Conservation (phyloP, 1,140 invertebrate species). For the Caenorhabditis remanei region DNA sequence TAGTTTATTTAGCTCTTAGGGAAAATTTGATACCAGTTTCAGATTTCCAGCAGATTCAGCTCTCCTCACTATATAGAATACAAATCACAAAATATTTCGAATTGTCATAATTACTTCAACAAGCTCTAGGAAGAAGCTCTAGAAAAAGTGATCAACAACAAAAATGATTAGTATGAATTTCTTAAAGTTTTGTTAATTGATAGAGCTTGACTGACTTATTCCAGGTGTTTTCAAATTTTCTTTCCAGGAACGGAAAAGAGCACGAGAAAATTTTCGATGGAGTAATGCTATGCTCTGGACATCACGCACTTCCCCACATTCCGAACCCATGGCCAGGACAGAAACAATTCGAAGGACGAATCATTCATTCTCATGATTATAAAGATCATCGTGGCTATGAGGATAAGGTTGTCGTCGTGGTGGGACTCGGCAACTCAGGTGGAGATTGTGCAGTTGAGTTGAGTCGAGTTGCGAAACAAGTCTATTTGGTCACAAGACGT, state of each 20-base stretch:
- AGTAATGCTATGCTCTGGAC: slow-evolving; percentile 64
- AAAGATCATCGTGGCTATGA: slow-evolving; percentile 75
- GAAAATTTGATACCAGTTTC: no score
- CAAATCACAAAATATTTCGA: no score
- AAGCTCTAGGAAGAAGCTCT: no score
- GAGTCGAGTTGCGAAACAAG: slow-evolving; percentile 77
- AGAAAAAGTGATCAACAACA: no score
- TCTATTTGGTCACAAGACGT: slow-evolving; percentile 79
- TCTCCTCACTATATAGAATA: no score
- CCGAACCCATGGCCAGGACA: slow-evolving; percentile 61
- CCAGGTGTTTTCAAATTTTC: no score
- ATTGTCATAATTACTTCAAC: no score
- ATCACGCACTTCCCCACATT: slow-evolving; percentile 61
- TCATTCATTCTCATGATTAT: slow-evolving; percentile 79
- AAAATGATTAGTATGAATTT: no score
- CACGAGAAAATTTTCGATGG: slow-evolving; percentile 77
- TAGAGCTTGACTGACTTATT: no score
- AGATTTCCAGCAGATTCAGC: no score
- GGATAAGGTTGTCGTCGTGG: slow-evolving; percentile 78
- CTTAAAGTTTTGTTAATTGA: no score
- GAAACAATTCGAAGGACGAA: slow-evolving; percentile 78
- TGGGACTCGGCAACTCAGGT: slow-evolving; percentile 81
- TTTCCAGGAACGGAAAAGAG: slow-evolving; percentile 44
- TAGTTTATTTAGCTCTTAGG: no score
- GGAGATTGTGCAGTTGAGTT: slow-evolving; percentile 80